Conservation (phyloP, 2,113 vertebrate species). For the Chaetops frenatus region DNA sequence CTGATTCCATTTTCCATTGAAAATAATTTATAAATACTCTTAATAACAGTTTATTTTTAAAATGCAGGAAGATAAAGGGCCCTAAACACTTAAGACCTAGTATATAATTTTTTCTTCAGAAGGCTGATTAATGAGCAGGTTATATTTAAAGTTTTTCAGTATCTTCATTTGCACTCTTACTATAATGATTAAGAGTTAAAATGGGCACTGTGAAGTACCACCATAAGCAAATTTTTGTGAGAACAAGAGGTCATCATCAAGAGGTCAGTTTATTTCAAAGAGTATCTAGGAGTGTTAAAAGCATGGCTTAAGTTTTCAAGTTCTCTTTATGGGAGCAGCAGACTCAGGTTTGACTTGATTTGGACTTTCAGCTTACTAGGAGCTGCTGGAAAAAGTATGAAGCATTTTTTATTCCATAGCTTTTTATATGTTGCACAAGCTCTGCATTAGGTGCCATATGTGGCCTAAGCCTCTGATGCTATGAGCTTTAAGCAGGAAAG, state of each 20-base stretch:
- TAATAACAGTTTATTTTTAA: neutral
- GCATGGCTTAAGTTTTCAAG: neutral
- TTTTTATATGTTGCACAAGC: neutral
- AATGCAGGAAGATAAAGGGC: neutral
- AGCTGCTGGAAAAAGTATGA: neutral
- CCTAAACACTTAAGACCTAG: neutral
- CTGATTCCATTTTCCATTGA: neutral
- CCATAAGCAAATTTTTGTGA: neutral
- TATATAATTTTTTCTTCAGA: neutral
- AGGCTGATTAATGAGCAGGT: neutral
- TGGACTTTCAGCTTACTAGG: neutral
- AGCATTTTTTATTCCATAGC: neutral
- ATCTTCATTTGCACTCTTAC: neutral
- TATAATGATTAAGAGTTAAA: neutral
- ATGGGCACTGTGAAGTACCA: neutral
- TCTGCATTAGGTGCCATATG: neutral
- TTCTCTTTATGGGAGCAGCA: neutral
- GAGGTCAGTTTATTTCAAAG: neutral
- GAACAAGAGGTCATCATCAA: neutral
- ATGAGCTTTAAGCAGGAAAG: neutral
- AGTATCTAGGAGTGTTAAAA: neutral
- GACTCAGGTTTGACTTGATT: neutral
- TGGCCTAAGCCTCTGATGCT: neutral
- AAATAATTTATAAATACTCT: neutral
- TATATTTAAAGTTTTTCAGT: neutral